Base-by-base conservation (phyloP, 2,113 vertebrate species). In the Amblyopsis rosae region DNA sequence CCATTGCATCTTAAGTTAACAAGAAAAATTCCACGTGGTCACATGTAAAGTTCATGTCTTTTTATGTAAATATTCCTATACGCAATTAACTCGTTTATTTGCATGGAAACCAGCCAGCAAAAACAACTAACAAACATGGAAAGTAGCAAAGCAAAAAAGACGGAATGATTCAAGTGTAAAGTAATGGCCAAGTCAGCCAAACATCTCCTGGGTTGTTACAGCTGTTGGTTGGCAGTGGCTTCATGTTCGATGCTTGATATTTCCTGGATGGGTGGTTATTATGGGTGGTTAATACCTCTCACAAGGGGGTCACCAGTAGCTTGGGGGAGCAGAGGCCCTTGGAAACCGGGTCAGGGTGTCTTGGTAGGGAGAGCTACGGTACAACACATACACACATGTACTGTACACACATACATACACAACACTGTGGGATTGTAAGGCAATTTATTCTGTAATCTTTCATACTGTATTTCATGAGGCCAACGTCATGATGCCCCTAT, bases 311-410 rank as follows among this genome's bases (percentile, higher is more conserved):
- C 90, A 93, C 88, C 92, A 92, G 82, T 85, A 77, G 75, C 82
- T 81, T 49, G 90, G 91, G 26, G 92, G 93, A 65, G 92, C 93
- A 16, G 93, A 93, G 65, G 92, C 92, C 65, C 91, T 89, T 51
- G 93, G 91, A 74, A 93, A 94, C 77, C 85, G 89, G 75, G 79
- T 88, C 90, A 93, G 75, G 63, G 89, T 91, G 75, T 92, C 85
- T 73, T 47, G 80, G 82, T 90, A 90, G 60, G 91, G 89, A 73
- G 91, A 86, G 79, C 88, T 92, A 82, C 54, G 82, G 5, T 11
- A 45, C 53, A 26, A n/a, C 63, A 67, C 26, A 67, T 26, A 71
- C 63, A 57, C 60, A 65, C 65, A 66, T 11, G n/a, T 2, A 76
- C 53, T 11, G n/a, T 2, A 76, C 53, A 67, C 17, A 75, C 33